Conservation (phyloP, 2,113 vertebrate species). For the Cyprinus carpio region DNA sequence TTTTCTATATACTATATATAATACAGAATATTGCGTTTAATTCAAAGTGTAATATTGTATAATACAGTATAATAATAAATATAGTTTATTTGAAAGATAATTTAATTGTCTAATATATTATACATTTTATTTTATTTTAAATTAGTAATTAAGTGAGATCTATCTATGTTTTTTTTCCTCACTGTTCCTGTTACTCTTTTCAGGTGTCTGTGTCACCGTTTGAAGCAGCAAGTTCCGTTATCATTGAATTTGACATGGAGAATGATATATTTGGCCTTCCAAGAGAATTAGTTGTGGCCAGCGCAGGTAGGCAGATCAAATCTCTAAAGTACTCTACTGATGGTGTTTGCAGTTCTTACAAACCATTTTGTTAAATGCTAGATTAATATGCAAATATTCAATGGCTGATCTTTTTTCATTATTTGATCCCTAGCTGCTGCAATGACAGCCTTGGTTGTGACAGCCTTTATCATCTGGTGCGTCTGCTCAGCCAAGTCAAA, state of each 20-base stretch:
- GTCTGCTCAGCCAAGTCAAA: slow-evolving; percentile 95
- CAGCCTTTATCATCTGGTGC: slow-evolving; percentile 96
- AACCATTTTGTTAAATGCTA: not conserved
- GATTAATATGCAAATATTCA: not conserved
- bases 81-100: not conserved
- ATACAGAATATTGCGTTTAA: not conserved
- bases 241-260: slow-evolving; percentile 90
- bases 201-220: slow-evolving; percentile 85
- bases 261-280: slow-evolving; percentile 92
- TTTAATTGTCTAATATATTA: not conserved
- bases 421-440: slow-evolving; percentile 80
- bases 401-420: not conserved
- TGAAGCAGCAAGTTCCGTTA: slow-evolving; percentile 82
- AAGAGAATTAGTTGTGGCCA: slow-evolving; percentile 90
- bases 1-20: not conserved
- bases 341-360: slow-evolving; percentile 1
- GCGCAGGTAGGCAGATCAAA: slow-evolving; percentile 81
- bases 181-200: slow-evolving; percentile 31
- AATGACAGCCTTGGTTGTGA: slow-evolving; percentile 92
- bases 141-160: no score
- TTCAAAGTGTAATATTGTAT: not conserved
- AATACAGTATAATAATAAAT: not conserved
- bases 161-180: not conserved
- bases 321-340: not conserved
- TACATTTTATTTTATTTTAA: not conserved